A percentile compares a stretch with the other conserved stretches of the same genome.
Conservation (phyloP, 2,113 vertebrate genomes). For the Cacatua alba region DNA sequence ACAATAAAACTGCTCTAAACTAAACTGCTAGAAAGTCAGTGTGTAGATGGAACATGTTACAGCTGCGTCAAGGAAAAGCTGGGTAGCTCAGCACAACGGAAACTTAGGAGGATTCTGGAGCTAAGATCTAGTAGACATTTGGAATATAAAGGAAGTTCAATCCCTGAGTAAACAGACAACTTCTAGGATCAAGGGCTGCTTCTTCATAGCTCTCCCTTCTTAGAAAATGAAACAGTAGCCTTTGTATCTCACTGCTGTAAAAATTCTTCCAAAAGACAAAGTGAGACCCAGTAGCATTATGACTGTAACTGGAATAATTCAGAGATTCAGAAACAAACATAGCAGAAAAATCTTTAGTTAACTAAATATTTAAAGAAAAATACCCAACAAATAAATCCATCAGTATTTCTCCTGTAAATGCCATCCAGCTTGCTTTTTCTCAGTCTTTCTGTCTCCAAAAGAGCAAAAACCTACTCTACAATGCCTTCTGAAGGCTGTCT, state of each 20-base stretch:
- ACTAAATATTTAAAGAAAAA: not conserved
- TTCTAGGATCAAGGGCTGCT: not conserved
- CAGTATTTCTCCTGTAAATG: not conserved
- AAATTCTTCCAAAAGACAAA: not conserved
- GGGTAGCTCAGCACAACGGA: not conserved
- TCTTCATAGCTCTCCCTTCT: not conserved
- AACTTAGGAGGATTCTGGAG: not conserved
- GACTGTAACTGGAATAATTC: not conserved
- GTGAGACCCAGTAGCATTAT: not conserved
- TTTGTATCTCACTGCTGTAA: not conserved
- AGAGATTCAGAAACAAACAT: not conserved
- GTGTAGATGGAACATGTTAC: not conserved
- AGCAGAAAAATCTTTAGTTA: not conserved
- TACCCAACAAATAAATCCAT: not conserved
- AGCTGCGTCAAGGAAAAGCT: not conserved
- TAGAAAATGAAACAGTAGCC: not conserved
- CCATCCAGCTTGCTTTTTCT: not conserved
- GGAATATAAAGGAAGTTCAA: not conserved
- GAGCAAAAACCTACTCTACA: slow-evolving; percentile 49
- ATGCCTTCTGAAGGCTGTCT: slow-evolving; percentile 70
- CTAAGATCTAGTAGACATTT: not conserved
- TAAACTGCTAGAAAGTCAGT: not conserved
- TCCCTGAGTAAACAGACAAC: not conserved
- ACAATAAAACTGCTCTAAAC: slow-evolving; percentile 40
- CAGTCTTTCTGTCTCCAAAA: slow-evolving; percentile 40